Evolutionary conservation across 2,888 invertebrate genomes (phyloP).

Genomic region (Folsomia manolachei): DNA sequence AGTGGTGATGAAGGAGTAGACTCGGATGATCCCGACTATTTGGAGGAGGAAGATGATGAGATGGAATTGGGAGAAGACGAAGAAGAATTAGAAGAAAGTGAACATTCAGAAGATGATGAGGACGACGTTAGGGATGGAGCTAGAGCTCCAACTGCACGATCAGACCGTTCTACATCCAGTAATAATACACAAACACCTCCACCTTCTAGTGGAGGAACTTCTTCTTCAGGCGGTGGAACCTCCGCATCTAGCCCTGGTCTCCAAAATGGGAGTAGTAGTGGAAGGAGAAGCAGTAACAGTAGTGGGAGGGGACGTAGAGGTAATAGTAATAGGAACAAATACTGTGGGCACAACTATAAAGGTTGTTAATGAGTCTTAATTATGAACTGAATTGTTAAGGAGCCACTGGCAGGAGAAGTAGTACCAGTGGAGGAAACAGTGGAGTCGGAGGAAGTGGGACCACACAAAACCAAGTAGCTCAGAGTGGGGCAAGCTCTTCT

Average conservation of each 20-base stretch:
- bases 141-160: conserved; percentile 43
- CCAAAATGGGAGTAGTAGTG: not conserved
- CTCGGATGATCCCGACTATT: conserved; percentile 34
- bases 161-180: conserved; percentile 45
- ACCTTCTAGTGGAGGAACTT: conserved; percentile 16
- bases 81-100: conserved; percentile 38
- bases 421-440: no score
- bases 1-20: conserved; percentile 26
- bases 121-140: conserved; percentile 44
- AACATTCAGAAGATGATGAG: conserved; percentile 34
- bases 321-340: conserved; percentile 21
- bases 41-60: conserved; percentile 39
- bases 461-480: not conserved
- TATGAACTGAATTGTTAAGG: no score
- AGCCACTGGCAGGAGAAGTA: no score
- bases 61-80: conserved; percentile 47
- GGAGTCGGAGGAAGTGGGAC: not conserved
- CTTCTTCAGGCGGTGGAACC: conserved; percentile 9
- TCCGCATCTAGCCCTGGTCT: conserved; percentile 2
- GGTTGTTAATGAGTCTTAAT: no score
- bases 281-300: conserved; percentile 9
- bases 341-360: not conserved
- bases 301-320: conserved; percentile 24
- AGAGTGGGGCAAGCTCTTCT: not conserved
- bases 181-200: conserved; percentile 42